phyloP scores from a whole-genome alignment of 2,113 vertebrate genomes.

The Sigmodon hispidus region DNA sequence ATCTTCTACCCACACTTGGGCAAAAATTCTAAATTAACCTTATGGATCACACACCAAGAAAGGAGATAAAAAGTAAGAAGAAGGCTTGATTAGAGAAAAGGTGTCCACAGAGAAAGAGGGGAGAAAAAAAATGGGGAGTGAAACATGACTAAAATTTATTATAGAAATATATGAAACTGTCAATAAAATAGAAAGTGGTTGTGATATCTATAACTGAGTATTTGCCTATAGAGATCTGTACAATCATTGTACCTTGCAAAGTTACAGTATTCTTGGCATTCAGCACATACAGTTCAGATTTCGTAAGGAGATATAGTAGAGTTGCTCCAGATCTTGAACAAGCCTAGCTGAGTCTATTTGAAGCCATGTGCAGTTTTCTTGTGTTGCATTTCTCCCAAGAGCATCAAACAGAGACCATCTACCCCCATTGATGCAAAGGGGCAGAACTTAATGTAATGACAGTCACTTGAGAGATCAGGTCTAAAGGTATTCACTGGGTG shows the following conservation, averaged over 20 bases:
- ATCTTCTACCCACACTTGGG: too few species aligned
- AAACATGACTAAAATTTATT: neutral
- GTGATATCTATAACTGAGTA: too few species aligned
- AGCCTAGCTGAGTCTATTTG: too few species aligned
- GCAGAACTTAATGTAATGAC: rapidly evolving
- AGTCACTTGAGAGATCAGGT: rapidly evolving
- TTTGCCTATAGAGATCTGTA: neutral
- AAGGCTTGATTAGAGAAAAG: neutral
- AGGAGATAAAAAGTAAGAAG: neutral
- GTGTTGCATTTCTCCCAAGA: neutral
- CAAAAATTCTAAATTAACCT: neutral
- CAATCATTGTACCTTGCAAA: neutral
- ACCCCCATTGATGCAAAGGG: neutral
- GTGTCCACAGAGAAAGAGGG: neutral
- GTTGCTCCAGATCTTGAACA: rapidly evolving
- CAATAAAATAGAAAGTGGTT: neutral
- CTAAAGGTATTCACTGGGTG: rapidly evolving
- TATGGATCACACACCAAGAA: neutral
- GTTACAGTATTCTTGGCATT: neutral
- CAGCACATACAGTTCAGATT: neutral
- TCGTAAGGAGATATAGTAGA: rapidly evolving
- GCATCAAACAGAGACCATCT: rapidly evolving
- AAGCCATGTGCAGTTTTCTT: rapidly evolving
- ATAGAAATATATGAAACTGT: neutral
- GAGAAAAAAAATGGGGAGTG: neutral